Conservation (phyloP, 1,140 invertebrate genomes). For the Apis dorsata region DNA sequence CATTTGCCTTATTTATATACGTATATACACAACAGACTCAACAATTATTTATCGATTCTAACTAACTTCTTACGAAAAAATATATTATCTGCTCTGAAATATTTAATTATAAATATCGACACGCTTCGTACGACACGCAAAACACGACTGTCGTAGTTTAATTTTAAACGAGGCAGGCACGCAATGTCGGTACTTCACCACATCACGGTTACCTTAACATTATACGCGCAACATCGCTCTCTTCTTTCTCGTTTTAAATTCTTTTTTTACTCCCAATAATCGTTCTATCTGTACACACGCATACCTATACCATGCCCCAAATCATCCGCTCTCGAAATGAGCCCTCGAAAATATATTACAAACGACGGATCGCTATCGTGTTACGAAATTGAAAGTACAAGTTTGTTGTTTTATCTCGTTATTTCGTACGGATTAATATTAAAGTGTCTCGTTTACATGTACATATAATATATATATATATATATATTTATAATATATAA, state of each 20-base stretch:
- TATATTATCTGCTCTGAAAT: not conserved
- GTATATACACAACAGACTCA: not conserved
- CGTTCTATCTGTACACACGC: conserved; percentile 23
- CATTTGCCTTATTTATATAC: not conserved
- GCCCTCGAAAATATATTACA: conserved; percentile 56
- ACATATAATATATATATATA: conserved; percentile 6
- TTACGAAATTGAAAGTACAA: conserved; percentile 52
- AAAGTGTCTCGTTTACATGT: conserved; percentile 33
- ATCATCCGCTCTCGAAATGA: conserved; percentile 43
- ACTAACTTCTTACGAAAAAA: not conserved
- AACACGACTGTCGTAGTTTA: not conserved
- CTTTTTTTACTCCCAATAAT: conserved; percentile 7
- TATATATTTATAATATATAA: conserved; percentile 10
- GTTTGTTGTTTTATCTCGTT: conserved; percentile 1
- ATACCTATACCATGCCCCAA: conserved; percentile 1
- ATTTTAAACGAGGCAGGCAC: not conserved
- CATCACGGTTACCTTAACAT: conserved; percentile 8
- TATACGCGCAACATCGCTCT: conserved; percentile 17
- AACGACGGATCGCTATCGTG: conserved; percentile 51
- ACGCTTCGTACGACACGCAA: not conserved
- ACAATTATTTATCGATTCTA: not conserved
- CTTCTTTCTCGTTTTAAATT: not conserved
- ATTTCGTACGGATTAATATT: conserved; percentile 37
- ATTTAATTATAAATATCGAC: not conserved
- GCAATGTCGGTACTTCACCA: conserved; percentile 35